Base-by-base conservation (phyloP, 2,888 invertebrate species). In the Geophilus truncorum region DNA sequence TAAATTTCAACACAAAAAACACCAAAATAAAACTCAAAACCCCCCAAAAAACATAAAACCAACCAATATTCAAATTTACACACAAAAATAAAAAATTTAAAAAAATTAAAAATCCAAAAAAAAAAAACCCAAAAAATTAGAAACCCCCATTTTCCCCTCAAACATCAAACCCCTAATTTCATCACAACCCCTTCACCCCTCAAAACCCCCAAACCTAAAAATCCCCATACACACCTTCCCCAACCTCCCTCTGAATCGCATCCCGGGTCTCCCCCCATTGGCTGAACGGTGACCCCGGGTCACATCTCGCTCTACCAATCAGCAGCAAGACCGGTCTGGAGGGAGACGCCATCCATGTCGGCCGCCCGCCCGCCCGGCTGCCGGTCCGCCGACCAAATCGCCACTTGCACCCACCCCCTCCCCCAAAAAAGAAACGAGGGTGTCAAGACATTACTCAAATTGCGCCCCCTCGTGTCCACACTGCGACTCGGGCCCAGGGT, bases 311-410 rank as follows among this genome's bases (percentile, higher is more conserved):
- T 25, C 25, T 1, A 70, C 70, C 70, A 70, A 70, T 70, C 12
- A 70, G 12, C 1, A 70, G 9, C 70, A 10, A 70, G 70, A 70
- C 70, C 70, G 70, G 70, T 70, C 70, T 70, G 70, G n/a, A 70
- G 70, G 70, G 70, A 70, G 70, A 70, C 70, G 70, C 70, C 70
- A 70, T 70, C 70, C 70, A 70, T 70, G 70, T 70, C 70, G 70
- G 70, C 70, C 70, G 70, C 70, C 70, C 18, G 45, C 45, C 45
- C 18, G 18, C 45, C n/a, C 57, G 21, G 57, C 70, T 28, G 70
- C 25, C n/a, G 25, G 70, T 70, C 70, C 70, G 28, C 70, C 70
- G 25, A 23, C 70, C 70, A 4, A 70, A 70, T 10, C 57, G 21
- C 28, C 23, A 70, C 70, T 15, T 5, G 28, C n/a, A 7, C 4